phyloP scores from a whole-genome alignment of 2,797 vertebrate species.

The Sternarchorhynchus goeldii region DNA sequence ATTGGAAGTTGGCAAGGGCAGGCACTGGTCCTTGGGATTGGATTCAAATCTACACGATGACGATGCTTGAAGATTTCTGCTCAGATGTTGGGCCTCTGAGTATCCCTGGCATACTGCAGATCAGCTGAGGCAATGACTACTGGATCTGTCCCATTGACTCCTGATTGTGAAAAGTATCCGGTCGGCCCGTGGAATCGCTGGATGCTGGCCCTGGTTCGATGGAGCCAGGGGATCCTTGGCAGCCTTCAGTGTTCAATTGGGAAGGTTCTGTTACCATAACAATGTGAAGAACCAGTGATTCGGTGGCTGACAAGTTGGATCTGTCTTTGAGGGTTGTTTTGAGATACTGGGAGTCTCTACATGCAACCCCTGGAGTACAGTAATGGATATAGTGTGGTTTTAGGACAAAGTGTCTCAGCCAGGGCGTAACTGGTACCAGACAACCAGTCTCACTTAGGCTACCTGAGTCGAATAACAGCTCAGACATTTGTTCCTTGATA shows the following conservation, averaged over 20 bases:
- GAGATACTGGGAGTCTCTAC: background rate
- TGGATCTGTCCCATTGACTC: background rate
- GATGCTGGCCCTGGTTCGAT: background rate
- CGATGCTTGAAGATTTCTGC: background rate
- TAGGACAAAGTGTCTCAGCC: background rate
- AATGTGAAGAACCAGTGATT: conserved; percentile 1
- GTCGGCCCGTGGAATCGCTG: background rate
- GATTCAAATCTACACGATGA: background rate
- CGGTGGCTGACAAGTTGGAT: background rate
- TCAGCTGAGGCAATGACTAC: background rate
- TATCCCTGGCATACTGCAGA: background rate
- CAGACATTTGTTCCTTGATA: background rate
- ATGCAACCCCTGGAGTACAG: background rate
- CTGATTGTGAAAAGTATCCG: background rate
- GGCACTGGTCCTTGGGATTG: background rate
- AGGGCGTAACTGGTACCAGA: background rate
- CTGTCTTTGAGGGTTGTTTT: background rate
- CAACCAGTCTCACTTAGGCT: too few relatives aligned
- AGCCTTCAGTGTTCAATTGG: background rate
- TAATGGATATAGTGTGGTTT: background rate
- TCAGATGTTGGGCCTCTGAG: background rate
- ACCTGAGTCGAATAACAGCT: background rate
- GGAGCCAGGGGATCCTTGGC: background rate
- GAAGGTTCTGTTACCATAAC: background rate
- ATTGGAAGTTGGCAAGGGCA: background rate